Conservation (phyloP, 2,888 invertebrate species). For the Acronicta psi region DNA sequence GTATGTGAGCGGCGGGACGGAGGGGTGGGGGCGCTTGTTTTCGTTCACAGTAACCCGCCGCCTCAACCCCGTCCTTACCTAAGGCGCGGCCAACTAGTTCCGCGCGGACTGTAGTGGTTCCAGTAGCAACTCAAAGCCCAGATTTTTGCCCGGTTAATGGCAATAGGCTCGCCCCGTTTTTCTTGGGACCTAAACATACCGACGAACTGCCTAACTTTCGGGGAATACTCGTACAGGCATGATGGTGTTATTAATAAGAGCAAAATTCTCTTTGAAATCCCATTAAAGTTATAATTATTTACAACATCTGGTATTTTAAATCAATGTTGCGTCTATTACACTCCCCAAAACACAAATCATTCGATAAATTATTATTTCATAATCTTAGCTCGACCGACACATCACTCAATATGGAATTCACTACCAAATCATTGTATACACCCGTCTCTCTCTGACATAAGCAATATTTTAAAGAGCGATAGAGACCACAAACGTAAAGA, state of each 20-base stretch:
- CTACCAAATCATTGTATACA: conserved; percentile 16
- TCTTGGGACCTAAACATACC: no score
- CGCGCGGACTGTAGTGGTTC: no score
- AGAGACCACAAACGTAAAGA: conserved; percentile 21
- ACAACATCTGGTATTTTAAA: conserved; percentile 3
- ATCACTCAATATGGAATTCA: conserved; percentile 35
- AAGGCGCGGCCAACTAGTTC: no score
- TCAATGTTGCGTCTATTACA: conserved; percentile 15
- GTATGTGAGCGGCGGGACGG: no score
- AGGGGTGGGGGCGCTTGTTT: no score
- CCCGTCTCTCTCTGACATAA: conserved; percentile 30
- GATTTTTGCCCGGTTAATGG: no score
- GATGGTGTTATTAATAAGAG: not conserved
- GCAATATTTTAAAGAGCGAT: conserved; percentile 14
- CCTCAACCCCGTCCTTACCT: no score
- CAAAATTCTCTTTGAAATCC: not conserved
- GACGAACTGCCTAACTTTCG: no score
- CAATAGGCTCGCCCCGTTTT: no score
- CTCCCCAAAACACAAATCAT: conserved; percentile 34
- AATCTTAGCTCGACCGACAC: conserved; percentile 34
- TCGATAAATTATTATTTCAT: conserved; percentile 38
- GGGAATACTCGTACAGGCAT: no score
- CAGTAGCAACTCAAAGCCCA: no score
- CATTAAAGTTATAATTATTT: conserved; percentile 13
- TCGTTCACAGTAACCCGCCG: no score